Percentiles rank a stretch among this genome's conserved stretches.
Evolutionary conservation across 2,113 vertebrate genomes (phyloP).

Genomic region (Urocynchramus pylzowi): DNA sequence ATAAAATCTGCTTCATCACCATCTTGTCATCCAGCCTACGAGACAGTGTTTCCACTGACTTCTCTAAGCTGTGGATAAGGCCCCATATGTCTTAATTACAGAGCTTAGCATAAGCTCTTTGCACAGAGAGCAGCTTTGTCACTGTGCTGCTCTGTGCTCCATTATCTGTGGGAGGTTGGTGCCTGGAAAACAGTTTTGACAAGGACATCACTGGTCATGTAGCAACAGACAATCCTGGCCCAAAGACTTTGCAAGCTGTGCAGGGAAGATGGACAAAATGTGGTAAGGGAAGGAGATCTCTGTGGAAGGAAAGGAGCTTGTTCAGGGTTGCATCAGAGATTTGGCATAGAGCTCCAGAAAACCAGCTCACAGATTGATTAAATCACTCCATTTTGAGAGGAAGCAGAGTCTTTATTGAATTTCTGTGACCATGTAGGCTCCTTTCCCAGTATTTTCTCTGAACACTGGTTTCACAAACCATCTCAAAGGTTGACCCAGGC

Average conservation of each 20-base stretch:
- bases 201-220: neutral
- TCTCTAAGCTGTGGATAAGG: conserved; percentile 38
- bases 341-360: neutral
- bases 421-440: neutral
- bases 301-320: neutral
- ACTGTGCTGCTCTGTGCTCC: neutral
- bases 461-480: neutral
- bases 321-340: neutral
- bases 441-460: neutral
- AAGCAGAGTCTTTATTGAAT: neutral
- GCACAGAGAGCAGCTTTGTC: conserved; percentile 1
- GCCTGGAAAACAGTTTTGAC: conserved; percentile 2
- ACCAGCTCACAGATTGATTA: neutral
- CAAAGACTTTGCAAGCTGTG: neutral
- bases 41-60: conserved; percentile 19
- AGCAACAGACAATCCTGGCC: neutral
- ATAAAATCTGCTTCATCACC: conserved; percentile 55
- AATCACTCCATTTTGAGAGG: neutral
- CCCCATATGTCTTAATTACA: conserved; percentile 51
- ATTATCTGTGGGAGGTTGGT: neutral
- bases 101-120: conserved; percentile 44
- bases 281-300: neutral
- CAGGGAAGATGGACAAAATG: neutral
- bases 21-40: conserved; percentile 26
- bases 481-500: neutral